phyloP scores from a whole-genome alignment of 1,140 invertebrate species.

The Phenacoccus solenopsis region DNA sequence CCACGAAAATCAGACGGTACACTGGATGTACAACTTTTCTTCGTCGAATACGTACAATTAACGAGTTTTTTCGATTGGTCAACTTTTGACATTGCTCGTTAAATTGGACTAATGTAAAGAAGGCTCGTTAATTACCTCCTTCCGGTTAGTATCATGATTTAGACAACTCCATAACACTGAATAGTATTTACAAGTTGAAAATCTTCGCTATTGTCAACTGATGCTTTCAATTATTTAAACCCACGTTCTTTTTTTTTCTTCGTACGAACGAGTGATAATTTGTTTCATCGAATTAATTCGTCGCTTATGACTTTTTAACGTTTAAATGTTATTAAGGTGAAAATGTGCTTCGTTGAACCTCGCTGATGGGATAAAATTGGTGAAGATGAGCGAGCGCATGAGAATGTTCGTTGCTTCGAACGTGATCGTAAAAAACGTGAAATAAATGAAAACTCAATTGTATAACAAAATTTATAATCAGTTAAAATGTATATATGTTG shows the following conservation, averaged over 20 bases:
- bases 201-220: neutral
- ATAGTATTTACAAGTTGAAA: conserved; percentile 3
- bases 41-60: neutral
- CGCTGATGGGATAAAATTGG: too few relatives aligned
- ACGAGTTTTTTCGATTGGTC: neutral
- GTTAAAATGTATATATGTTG: too few relatives aligned
- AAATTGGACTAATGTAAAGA: neutral
- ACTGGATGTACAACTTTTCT: neutral
- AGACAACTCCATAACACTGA: neutral
- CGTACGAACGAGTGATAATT: neutral
- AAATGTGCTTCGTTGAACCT: too few relatives aligned
- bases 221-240: neutral
- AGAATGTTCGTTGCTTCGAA: too few relatives aligned
- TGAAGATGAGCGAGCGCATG: too few relatives aligned
- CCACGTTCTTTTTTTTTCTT: neutral
- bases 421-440: too few relatives aligned
- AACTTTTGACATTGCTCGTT: neutral
- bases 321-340: too few relatives aligned
- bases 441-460: too few relatives aligned
- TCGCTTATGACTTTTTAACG: too few relatives aligned
- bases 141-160: neutral
- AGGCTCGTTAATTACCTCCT: neutral
- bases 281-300: too few relatives aligned
- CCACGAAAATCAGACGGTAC: neutral
- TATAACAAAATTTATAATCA: too few relatives aligned